A percentile compares a stretch with the other conserved stretches of the same genome.
Evolutionary conservation across 2,888 invertebrate genomes (phyloP).

Genomic region (Dynastes maya): DNA sequence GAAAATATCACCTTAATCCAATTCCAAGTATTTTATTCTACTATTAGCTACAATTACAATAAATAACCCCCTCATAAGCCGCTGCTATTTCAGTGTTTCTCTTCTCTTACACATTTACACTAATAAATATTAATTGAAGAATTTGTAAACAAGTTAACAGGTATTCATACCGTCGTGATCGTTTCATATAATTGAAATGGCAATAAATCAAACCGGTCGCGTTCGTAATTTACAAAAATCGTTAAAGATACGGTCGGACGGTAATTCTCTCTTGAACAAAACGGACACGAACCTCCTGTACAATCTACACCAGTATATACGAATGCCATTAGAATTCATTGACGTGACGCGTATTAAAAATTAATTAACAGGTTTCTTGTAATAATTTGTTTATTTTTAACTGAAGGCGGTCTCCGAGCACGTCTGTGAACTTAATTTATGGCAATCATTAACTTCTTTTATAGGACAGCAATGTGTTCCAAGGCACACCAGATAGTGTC

Average conservation of each 20-base stretch:
- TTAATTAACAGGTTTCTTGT: constrained; percentile 54
- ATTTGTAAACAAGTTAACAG: constrained; percentile 34
- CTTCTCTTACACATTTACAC: neutral
- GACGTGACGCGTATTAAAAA: constrained; percentile 51
- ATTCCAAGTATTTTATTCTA: no score
- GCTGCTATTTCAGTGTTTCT: no score
- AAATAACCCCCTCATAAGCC: no score
- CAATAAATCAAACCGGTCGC: constrained; percentile 27
- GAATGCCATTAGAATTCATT: constrained; percentile 37
- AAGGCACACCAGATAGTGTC: constrained; percentile 51
- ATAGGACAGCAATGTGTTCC: constrained; percentile 55
- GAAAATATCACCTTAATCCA: no score
- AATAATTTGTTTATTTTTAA: constrained; percentile 55
- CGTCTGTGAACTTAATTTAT: constrained; percentile 52
- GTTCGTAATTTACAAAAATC: constrained; percentile 38
- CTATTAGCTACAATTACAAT: no score
- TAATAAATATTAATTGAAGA: constrained; percentile 28
- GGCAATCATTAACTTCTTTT: constrained; percentile 55
- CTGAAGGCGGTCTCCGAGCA: constrained; percentile 50
- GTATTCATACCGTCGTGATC: neutral
- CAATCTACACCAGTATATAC: constrained; percentile 1
- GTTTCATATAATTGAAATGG: constrained; percentile 23
- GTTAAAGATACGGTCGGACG: constrained; percentile 6
- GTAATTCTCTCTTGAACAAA: neutral
- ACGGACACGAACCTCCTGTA: neutral